These are phyloP conservation scores for Atta texana DNA, from an alignment of 1,140 invertebrate species.

Conservation along the genomic window DNA sequence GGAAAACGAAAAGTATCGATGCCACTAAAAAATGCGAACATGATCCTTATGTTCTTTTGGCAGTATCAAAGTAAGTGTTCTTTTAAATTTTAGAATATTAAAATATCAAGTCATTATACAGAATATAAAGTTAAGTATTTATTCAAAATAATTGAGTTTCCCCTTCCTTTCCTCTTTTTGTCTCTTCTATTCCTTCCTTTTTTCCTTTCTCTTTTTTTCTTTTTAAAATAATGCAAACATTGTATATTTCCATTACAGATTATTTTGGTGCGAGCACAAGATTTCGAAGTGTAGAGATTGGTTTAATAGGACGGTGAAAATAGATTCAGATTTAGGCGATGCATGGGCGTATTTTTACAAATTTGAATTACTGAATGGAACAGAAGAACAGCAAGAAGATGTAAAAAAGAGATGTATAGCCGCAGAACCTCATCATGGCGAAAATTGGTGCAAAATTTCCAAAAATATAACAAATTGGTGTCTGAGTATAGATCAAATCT, in stretches of 20 bases:
- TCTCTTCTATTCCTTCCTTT: not conserved
- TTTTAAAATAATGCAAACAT: not conserved
- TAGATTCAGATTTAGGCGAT: slow-evolving; percentile 98
- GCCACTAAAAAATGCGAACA: slow-evolving; percentile 99
- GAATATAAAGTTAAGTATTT: not conserved
- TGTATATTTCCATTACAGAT: slow-evolving; percentile 81
- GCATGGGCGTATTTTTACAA: slow-evolving; percentile 99
- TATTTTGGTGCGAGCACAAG: slow-evolving; percentile 99
- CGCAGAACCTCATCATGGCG: slow-evolving; percentile 98
- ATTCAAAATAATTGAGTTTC: not conserved
- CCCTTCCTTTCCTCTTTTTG: not conserved
- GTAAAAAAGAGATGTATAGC: slow-evolving; percentile 95
- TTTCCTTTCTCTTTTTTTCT: not conserved
- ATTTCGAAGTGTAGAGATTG: slow-evolving; percentile 98
- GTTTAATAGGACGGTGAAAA: slow-evolving; percentile 98
- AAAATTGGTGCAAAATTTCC: slow-evolving; percentile 97
- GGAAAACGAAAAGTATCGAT: slow-evolving; percentile 99
- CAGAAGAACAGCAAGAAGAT: slow-evolving; percentile 95
- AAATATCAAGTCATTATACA: not conserved
- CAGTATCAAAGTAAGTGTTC: slow-evolving; percentile 93
- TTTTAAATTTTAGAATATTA: slow-evolving; percentile 19
- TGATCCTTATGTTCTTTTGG: slow-evolving; percentile 97
- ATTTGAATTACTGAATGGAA: slow-evolving; percentile 98
- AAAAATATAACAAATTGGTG: slow-evolving; percentile 99
- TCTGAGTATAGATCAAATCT: slow-evolving; percentile 94